A percentile compares a stretch with the other conserved stretches of the same genome.
These are phyloP conservation scores for Chymomyza procnemis DNA, from an alignment of 2,888 invertebrate genomes.

Conservation along the genomic window DNA sequence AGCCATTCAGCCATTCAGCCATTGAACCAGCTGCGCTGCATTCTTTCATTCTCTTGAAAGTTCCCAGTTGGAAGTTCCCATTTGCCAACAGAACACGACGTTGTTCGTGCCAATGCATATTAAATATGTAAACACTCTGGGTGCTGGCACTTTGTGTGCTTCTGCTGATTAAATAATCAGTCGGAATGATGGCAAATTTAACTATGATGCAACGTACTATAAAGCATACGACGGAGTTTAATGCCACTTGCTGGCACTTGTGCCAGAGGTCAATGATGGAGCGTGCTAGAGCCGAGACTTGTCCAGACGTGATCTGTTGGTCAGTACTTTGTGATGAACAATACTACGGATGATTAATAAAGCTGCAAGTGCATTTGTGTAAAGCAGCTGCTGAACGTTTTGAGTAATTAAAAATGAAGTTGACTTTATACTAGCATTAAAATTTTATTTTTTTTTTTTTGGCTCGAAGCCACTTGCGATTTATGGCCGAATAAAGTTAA, in stretches of 20 bases:
- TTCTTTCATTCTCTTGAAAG: neutral
- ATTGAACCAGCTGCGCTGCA: neutral
- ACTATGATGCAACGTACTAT: constrained; percentile 17
- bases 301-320: neutral
- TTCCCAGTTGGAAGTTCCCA: neutral
- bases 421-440: neutral
- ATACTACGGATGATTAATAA: neutral
- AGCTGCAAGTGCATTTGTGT: neutral
- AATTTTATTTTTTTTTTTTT: too few species aligned
- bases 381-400: too few species aligned
- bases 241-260: neutral
- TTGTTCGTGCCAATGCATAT: constrained; percentile 57
- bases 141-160: neutral
- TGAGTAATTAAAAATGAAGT: neutral
- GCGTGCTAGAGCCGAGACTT: neutral
- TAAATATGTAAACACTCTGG: constrained; percentile 28
- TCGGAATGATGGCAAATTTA: constrained; percentile 16
- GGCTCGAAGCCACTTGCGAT: too few species aligned
- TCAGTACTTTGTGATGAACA: neutral
- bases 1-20: neutral
- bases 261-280: neutral
- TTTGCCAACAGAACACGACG: neutral
- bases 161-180: constrained; percentile 2
- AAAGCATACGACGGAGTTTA: neutral
- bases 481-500: too few species aligned